Conservation (phyloP, 2,113 vertebrate genomes). For the Pelecanoides urinatrix region DNA sequence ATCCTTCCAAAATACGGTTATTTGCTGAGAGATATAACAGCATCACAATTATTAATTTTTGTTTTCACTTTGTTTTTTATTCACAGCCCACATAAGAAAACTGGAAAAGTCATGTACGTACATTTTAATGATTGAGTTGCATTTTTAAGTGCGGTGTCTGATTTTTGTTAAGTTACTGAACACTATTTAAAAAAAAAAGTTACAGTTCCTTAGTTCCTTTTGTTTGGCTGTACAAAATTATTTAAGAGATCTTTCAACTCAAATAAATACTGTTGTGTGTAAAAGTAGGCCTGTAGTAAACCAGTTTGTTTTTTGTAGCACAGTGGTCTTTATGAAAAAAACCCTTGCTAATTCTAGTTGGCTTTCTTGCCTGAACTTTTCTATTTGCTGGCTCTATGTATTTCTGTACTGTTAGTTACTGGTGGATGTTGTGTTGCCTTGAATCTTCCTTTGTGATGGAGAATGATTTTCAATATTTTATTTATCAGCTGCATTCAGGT, state of each 20-base stretch:
- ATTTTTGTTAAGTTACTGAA: neutral
- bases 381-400: neutral
- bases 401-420: neutral
- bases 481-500: neutral
- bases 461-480: neutral
- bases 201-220: neutral
- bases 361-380: neutral
- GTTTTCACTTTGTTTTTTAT: slow-evolving; percentile 31
- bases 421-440: neutral
- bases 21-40: neutral
- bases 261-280: neutral
- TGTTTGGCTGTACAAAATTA: neutral
- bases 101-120: slow-evolving; percentile 73
- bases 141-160: neutral
- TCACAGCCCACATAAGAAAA: slow-evolving; percentile 75
- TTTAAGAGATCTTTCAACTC: neutral
- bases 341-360: neutral
- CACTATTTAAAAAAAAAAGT: neutral
- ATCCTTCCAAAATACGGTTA: neutral
- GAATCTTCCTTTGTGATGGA: neutral
- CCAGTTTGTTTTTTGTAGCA: neutral
- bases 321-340: neutral
- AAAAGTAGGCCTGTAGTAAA: neutral
- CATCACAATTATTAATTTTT: neutral
- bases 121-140: neutral